A percentile compares a stretch with the other conserved stretches of the same genome.
Conservation (phyloP, 2,888 invertebrate genomes). For the Nipponacmea schrenckii region DNA sequence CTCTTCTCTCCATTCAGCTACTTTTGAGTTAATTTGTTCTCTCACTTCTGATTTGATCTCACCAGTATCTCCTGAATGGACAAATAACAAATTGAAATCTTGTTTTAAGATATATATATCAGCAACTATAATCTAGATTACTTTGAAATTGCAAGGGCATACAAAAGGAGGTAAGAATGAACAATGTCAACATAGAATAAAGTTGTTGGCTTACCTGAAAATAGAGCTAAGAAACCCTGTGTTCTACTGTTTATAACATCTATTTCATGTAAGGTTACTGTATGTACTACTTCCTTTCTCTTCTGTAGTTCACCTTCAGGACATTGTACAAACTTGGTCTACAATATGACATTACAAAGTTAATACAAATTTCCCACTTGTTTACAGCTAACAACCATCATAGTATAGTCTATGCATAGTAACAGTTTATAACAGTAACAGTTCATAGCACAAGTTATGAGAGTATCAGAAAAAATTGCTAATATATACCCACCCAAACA, state of each 20-base stretch:
- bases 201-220: conserved; percentile 77
- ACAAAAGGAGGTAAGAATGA: too few species aligned
- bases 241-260: conserved; percentile 99
- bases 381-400: neutral
- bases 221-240: conserved; percentile 95
- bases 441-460: neutral
- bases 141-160: too few species aligned
- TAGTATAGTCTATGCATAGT: too few species aligned
- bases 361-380: neutral
- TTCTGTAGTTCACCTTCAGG: conserved; percentile 99
- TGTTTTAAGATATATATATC: too few species aligned
- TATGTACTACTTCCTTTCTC: conserved; percentile 95
- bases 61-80: conserved; percentile 88
- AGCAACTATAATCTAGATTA: too few species aligned
- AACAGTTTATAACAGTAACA: too few species aligned
- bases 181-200: too few species aligned
- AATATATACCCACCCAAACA: neutral
- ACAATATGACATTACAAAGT: conserved; percentile 27
- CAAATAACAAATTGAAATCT: neutral
- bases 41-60: conserved; percentile 98
- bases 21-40: conserved; percentile 97
- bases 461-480: neutral
- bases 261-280: conserved; percentile 97
- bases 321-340: conserved; percentile 90
- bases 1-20: conserved; percentile 98